phyloP scores from a whole-genome alignment of 2,888 invertebrate genomes.

The Drosophila kuntzei region DNA sequence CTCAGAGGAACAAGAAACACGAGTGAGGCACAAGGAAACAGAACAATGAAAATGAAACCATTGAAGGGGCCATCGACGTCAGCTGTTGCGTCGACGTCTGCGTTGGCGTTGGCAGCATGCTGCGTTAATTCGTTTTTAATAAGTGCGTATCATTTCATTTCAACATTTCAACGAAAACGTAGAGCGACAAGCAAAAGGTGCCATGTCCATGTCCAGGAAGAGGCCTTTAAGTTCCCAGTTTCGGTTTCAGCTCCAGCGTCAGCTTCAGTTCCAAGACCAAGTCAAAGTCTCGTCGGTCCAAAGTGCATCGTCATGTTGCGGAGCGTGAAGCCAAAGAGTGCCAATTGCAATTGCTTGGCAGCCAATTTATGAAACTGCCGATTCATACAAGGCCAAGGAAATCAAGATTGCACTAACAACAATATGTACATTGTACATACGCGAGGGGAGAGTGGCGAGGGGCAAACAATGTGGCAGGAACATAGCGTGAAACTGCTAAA shows the following conservation, averaged over 20 bases:
- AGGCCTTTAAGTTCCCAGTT: constrained; percentile 33
- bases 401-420: constrained; percentile 73
- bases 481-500: constrained; percentile 65
- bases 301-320: constrained; percentile 70
- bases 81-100: constrained; percentile 31
- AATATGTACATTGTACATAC: constrained; percentile 1
- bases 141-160: constrained; percentile 82
- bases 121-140: constrained; percentile 82
- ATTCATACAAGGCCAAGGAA: constrained; percentile 78
- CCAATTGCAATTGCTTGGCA: constrained; percentile 82
- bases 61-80: constrained; percentile 39
- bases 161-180: constrained; percentile 70
- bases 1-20: constrained; percentile 58
- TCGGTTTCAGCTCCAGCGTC: constrained; percentile 14
- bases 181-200: constrained; percentile 12
- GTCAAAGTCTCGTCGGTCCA: constrained; percentile 35
- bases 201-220: constrained; percentile 52
- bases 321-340: constrained; percentile 69
- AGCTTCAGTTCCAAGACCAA: constrained; percentile 55
- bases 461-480: constrained; percentile 41
- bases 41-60: constrained; percentile 61
- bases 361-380: constrained; percentile 83
- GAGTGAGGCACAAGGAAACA: constrained; percentile 36
- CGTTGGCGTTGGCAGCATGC: constrained; percentile 56
- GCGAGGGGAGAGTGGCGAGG: not conserved